Base-by-base conservation (phyloP, 2,113 vertebrate genomes). In the Carassius gibelio region DNA sequence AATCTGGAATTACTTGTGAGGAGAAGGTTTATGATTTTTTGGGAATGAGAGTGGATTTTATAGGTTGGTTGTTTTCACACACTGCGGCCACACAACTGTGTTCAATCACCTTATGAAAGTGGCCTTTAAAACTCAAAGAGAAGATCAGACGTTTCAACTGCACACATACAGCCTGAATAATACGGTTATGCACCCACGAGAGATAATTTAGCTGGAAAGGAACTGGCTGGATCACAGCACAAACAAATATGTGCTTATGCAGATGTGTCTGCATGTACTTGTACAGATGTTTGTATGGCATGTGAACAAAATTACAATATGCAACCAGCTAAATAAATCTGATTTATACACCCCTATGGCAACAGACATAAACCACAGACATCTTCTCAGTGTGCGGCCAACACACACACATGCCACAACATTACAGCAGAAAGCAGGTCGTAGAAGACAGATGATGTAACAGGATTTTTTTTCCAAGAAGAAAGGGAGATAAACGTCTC, bases 251-350 rank as follows among this genome's bases (percentile, higher is more conserved):
- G 10, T 61, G 9, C 34, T 8, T 11, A 79, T 21, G 59, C 21
- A 23, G 55, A 38, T 21, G 75, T 2, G 79, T 15, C 69, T 57
- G 15, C 21, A 68, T 48, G 26, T 30, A 45, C 23, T 36, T 10
- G 55, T 69, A 89, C 57, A 83, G 6, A 90, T 1, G 86, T 74
- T 85, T 13, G 36, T 30, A 11, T 0, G 13, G 11, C 4, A 0
- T 10, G 55, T 5, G 30, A 80, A 62, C 38, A 2, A 59, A 77
- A 59, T 77, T 21, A 38, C 75, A 61, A 78, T 55, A 26, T 19
- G 26, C 42, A 79, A 61, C 57, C 55, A 42, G 57, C 34, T 61
- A 78, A 78, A 78, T 42, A 0, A 61, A 61, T 38, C 19, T 0
- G 19, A 78, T 38, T n/a, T 11, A 61, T 9, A 42, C 9, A 19